Evolutionary conservation across 1,140 invertebrate species (phyloP), one percentile per base, ranked within the genome.

Genomic region (Mizuhopecten yessoensis): DNA sequence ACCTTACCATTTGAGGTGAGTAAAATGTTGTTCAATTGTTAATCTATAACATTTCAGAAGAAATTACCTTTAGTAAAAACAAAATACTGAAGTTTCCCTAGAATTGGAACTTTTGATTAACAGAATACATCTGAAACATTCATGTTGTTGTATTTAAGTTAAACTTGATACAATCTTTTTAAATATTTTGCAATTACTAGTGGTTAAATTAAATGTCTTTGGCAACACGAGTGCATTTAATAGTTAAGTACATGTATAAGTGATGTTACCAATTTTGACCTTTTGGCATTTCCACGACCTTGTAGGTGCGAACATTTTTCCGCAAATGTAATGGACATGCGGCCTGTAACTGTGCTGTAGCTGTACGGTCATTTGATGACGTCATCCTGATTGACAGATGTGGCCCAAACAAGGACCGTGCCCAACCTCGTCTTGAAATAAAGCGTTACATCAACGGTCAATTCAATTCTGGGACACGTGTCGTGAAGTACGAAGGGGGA

Each of bases 331-430:
- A 92, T 39, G 87, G 86, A n/a, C 88, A 34, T n/a, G 92, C 93
- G 9, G 89, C 94, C 23, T 96, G 96, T 91, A 96, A 95, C 93
- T 96, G 96, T 93, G 96, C 93, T 86, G 95, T 96, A 9, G 93
- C 95, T 33, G 94, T 96, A 11, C 94, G 88, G 36, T 94, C 94
- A 33, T 94, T 92, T 29, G 94, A 96, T 93, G 96, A 96, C 91
- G 95, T 96, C 33, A 93, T 96, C 29, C 90, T 96, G 20, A 93
- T 96, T 33, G 95, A 96, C 89, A 92, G 94, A 33, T 96, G 95
- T 92, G 94, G 93, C 0, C 86, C 92, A 15, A n/a, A 34, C 2
- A 49, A 34, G 3, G 23, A 42, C 1, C 23, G 29, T 11, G 88
- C 34, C 7, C 33, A 87, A 0, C 33, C 87, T 34, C 87, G 90